Conservation (phyloP, 2,888 invertebrate species). For the Lasioglossum morio region DNA sequence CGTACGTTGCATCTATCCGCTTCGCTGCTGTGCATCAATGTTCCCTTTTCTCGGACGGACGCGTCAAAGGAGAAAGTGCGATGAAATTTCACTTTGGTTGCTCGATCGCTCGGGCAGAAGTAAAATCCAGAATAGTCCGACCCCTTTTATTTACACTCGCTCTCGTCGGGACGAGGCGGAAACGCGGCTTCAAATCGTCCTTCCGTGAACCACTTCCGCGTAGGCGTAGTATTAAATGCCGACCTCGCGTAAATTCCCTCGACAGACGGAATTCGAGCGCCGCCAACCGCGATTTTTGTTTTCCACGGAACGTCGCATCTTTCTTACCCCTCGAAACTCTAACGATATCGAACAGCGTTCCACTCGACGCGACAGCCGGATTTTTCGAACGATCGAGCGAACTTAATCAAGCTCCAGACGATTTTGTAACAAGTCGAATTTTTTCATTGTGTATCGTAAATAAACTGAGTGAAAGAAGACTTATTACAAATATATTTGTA, state of each 20-base stretch:
- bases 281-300: slow-evolving; percentile 11
- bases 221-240: slow-evolving; percentile 10
- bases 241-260: slow-evolving; percentile 21
- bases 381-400: neutral
- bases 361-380: neutral
- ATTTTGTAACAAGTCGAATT: neutral
- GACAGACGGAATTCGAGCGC: neutral
- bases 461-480: too few relatives aligned
- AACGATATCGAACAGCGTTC: neutral
- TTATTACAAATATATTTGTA: too few relatives aligned
- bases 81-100: slow-evolving; percentile 19
- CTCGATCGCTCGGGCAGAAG: slow-evolving; percentile 13
- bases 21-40: slow-evolving; percentile 1
- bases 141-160: slow-evolving; percentile 8
- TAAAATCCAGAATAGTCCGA: slow-evolving; percentile 6
- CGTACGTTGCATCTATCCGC: neutral
- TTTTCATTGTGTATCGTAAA: too few relatives aligned
- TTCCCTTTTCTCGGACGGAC: neutral
- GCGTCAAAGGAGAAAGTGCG: slow-evolving; percentile 24
- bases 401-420: neutral
- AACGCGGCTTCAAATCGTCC: slow-evolving; percentile 9
- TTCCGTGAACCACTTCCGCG: slow-evolving; percentile 24
- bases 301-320: neutral
- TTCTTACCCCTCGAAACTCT: neutral
- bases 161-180: neutral